These are phyloP conservation scores for Macropodus opercularis DNA, from an alignment of 2,797 vertebrate genomes.

Conservation along the genomic window DNA sequence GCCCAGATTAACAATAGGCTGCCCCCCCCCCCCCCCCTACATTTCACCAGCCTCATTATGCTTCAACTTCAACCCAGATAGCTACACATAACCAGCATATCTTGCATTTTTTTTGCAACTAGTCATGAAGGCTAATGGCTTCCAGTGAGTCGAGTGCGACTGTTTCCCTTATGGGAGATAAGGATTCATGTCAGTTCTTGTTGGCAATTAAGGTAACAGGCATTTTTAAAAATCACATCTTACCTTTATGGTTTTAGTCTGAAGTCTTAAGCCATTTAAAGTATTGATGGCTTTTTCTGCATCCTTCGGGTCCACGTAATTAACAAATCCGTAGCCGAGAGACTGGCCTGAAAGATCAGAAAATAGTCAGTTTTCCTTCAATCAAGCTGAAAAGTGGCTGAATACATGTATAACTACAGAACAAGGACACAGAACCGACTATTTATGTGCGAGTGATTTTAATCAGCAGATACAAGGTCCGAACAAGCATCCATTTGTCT, in stretches of 20 bases:
- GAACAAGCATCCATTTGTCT: conserved; percentile 7
- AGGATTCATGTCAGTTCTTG: neutral
- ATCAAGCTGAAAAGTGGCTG: neutral
- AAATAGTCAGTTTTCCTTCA: neutral
- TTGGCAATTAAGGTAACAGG: neutral
- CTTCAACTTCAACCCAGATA: conserved; percentile 38
- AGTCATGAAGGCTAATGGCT: conserved; percentile 14
- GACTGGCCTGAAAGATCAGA: conserved; percentile 88
- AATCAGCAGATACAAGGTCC: conserved; percentile 5
- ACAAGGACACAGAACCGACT: neutral
- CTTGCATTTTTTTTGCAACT: conserved; percentile 20
- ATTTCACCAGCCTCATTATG: conserved; percentile 62
- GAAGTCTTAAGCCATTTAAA: conserved; percentile 96
- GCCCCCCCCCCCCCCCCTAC: conserved; percentile 50
- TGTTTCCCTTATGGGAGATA: neutral
- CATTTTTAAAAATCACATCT: too few species aligned
- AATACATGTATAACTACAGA: neutral
- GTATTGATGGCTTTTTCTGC: conserved; percentile 99
- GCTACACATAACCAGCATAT: conserved; percentile 16
- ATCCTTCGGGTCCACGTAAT: conserved; percentile 97
- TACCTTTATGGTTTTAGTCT: conserved; percentile 99
- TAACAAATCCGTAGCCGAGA: conserved; percentile 98
- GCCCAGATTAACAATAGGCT: conserved; percentile 79
- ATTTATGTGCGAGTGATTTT: conserved; percentile 11
- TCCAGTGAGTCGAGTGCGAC: conserved; percentile 8